phyloP scores from a whole-genome alignment of 2,888 invertebrate genomes.

The Phytoseiulus persimilis region DNA sequence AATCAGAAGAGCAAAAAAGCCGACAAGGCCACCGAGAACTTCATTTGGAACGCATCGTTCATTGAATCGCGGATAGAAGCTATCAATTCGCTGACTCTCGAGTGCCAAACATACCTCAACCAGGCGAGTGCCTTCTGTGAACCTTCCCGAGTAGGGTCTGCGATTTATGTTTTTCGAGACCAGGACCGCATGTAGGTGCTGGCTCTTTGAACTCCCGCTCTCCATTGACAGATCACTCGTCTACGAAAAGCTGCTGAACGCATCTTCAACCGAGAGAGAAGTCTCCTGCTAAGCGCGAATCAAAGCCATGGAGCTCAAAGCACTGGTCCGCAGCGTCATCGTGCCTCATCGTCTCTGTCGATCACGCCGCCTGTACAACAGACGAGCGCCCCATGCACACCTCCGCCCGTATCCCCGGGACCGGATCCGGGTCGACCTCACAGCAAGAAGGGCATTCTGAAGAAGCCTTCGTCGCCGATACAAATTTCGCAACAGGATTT shows the following conservation, averaged over 20 bases:
- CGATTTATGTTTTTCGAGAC: neutral
- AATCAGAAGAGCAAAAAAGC: constrained; percentile 45
- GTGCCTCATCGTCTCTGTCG: constrained; percentile 28
- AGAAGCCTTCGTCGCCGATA: constrained; percentile 33
- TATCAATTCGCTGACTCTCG: constrained; percentile 53
- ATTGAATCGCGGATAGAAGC: constrained; percentile 56
- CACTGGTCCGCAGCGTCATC: neutral
- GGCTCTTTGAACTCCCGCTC: neutral
- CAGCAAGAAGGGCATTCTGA: constrained; percentile 26
- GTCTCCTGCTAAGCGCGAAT: constrained; percentile 10
- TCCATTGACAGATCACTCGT: constrained; percentile 20
- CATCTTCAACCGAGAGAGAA: constrained; percentile 15
- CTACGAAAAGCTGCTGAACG: constrained; percentile 21
- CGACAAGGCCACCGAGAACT: constrained; percentile 54
- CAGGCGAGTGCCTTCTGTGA: constrained; percentile 50
- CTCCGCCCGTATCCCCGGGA: constrained; percentile 29
- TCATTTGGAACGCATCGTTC: constrained; percentile 56
- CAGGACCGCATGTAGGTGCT: too few species aligned
- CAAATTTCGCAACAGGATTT: constrained; percentile 35
- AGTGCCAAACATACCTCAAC: constrained; percentile 53
- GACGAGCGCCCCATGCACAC: constrained; percentile 19
- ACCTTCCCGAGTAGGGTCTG: neutral
- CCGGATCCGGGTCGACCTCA: constrained; percentile 26
- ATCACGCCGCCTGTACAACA: constrained; percentile 30
- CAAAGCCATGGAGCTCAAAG: neutral